Evolutionary conservation across 1,140 invertebrate genomes (phyloP).

Genomic region (Arion vulgaris): DNA sequence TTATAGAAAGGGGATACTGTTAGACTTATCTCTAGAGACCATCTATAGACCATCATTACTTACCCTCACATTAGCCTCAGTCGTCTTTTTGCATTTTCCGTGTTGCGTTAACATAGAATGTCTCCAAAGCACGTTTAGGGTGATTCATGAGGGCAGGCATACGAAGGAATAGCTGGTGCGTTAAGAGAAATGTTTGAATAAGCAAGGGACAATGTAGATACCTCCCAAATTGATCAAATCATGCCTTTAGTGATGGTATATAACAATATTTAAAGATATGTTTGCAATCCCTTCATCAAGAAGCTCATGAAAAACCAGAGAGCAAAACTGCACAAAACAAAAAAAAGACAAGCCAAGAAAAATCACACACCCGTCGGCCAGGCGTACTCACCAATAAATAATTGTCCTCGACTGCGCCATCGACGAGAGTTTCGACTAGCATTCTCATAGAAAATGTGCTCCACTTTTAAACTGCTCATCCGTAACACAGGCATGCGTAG

Average conservation of each 20-base stretch:
- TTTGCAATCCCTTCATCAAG: conserved; percentile 32
- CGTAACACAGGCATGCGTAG: conserved; percentile 24
- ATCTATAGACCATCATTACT: background rate
- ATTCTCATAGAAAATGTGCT: conserved; percentile 30
- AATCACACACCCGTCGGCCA: background rate
- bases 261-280: background rate
- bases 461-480: conserved; percentile 4
- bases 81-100: conserved; percentile 41
- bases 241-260: background rate
- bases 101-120: conserved; percentile 40
- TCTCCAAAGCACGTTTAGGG: conserved; percentile 37
- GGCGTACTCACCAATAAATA: background rate
- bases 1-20: background rate
- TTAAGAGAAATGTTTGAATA: conserved; percentile 23
- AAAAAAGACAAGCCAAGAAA: background rate
- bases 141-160: conserved; percentile 37
- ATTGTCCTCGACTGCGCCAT: background rate
- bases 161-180: conserved; percentile 31
- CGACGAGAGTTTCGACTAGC: conserved; percentile 22
- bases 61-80: conserved; percentile 24
- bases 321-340: background rate
- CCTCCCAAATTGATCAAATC: conserved; percentile 4
- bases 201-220: background rate
- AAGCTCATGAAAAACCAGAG: background rate
- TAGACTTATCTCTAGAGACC: background rate